Base-by-base conservation (phyloP, 2,888 invertebrate species). In the Eurytoma adleriae region DNA sequence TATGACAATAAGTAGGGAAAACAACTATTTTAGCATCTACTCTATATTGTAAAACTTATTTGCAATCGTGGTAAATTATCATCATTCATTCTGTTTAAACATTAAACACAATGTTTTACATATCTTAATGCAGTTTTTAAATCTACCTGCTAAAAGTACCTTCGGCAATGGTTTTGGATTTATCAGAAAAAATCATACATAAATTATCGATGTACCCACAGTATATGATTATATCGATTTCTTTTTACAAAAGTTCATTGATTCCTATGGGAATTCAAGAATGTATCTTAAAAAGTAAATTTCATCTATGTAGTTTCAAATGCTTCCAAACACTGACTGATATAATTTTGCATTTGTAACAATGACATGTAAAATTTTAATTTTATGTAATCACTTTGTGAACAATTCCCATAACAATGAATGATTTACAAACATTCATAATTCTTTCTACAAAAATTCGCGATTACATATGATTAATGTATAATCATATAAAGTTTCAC, bases 81-180 rank as follows among this genome's bases (percentile, higher is more conserved):
- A 40, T 79, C 74, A 80, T 59, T 81, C 82, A 74, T 62, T 68
- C 78, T 78, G 74, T 61, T 80, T 80, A 80, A 81, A 78, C 48
- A 75, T 81, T 81, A 68, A 80, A 83, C 82, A 74, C 81, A 81
- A 83, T 75, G 67, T 70, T 80, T 69, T 71, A 76, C 71, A 78
- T 81, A 80, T 72, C 61, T 78, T 48, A 64, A 64, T 18, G 16
- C 13, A 62, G 10, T 78, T 62, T 64, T 48, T 66, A 59, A 70
- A 73, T 79, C 77, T 80, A 78, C 52, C 67, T 77, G 67, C 50
- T 83, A 75, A 76, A 82, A 81, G 77, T 81, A 80, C 74, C 67
- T 76, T 20, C 48, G 78, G 74, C 57, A 24, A 80, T 70, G 57
- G 48, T 56, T 56, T 74, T 3, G n/a, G 20, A 66, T 40, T 40